Percentiles rank a stretch among this genome's conserved stretches.
phyloP scores from a whole-genome alignment of 2,888 invertebrate genomes.

The Chrysomela aeneicollis region DNA sequence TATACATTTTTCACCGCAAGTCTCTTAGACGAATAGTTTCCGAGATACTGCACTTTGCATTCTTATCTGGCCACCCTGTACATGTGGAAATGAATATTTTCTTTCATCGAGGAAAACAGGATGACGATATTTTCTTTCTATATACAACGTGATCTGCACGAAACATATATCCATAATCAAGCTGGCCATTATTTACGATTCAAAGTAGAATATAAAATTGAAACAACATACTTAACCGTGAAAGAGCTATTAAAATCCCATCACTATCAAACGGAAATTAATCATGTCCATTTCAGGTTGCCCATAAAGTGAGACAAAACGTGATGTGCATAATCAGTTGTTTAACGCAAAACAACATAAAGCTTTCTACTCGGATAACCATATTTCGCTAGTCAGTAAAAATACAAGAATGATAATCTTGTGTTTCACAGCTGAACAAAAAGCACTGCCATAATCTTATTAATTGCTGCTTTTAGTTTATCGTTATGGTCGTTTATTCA shows the following conservation, averaged over 20 bases:
- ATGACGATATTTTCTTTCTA: too few species aligned
- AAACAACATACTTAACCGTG: constrained; percentile 58
- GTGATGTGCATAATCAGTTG: constrained; percentile 56
- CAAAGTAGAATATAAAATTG: constrained; percentile 45
- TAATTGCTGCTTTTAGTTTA: constrained; percentile 42
- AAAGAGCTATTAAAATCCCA: constrained; percentile 58
- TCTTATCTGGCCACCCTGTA: too few species aligned
- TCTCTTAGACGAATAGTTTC: too few species aligned
- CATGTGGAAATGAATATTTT: too few species aligned
- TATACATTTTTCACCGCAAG: too few species aligned
- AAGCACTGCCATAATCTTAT: constrained; percentile 39
- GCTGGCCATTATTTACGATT: constrained; percentile 14
- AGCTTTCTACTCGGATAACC: constrained; percentile 57
- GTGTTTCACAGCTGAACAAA: constrained; percentile 33
- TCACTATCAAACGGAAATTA: constrained; percentile 56
- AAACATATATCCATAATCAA: not conserved
- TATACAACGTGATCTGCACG: constrained; percentile 2
- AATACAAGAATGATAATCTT: constrained; percentile 36
- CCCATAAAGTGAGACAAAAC: constrained; percentile 54
- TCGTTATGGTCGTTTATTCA: constrained; percentile 21
- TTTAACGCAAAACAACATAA: constrained; percentile 61
- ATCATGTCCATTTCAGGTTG: constrained; percentile 53
- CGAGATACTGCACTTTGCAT: too few species aligned
- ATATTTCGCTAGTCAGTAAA: constrained; percentile 34
- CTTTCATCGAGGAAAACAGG: too few species aligned